A percentile compares a stretch with the other conserved stretches of the same genome.
Evolutionary conservation across 2,888 invertebrate species (phyloP).

Genomic region (Synanthedon tipuliformis): DNA sequence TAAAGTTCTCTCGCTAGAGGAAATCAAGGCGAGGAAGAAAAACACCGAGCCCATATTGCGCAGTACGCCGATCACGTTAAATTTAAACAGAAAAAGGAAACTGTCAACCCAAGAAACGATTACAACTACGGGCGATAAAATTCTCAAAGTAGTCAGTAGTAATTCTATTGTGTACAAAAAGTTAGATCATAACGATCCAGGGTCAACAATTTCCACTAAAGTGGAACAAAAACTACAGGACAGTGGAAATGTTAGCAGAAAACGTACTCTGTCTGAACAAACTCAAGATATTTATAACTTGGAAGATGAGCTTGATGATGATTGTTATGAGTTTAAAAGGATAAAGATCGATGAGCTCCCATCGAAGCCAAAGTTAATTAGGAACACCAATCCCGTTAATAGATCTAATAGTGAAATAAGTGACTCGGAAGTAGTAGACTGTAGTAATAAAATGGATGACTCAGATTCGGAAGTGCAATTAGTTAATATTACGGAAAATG

Average conservation of each 20-base stretch:
- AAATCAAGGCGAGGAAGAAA: constrained; percentile 57
- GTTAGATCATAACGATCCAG: constrained; percentile 29
- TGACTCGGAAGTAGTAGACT: constrained; percentile 16
- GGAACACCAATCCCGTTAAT: constrained; percentile 26
- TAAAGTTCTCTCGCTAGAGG: constrained; percentile 62
- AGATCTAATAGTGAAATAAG: constrained; percentile 21
- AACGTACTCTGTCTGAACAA: constrained; percentile 48
- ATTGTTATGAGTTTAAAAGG: constrained; percentile 52
- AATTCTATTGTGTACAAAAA: constrained; percentile 61
- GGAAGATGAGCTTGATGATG: constrained; percentile 49
- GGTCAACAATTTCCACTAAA: constrained; percentile 22
- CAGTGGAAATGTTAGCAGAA: constrained; percentile 27
- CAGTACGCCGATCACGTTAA: constrained; percentile 40
- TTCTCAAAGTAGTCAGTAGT: constrained; percentile 56
- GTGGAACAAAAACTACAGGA: constrained; percentile 27
- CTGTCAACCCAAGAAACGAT: constrained; percentile 52
- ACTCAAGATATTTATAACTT: constrained; percentile 40
- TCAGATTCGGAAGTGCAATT: constrained; percentile 58
- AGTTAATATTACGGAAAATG: constrained; percentile 33
- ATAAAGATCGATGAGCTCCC: constrained; percentile 42
- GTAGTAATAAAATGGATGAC: constrained; percentile 30
- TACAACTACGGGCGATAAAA: constrained; percentile 52
- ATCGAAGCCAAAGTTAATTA: constrained; percentile 46
- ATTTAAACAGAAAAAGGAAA: constrained; percentile 48
- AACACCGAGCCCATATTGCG: constrained; percentile 23